These are phyloP conservation scores for Montipora capitata DNA, from an alignment of 92 coral and sea anemone genomes.

Conservation along the genomic window DNA sequence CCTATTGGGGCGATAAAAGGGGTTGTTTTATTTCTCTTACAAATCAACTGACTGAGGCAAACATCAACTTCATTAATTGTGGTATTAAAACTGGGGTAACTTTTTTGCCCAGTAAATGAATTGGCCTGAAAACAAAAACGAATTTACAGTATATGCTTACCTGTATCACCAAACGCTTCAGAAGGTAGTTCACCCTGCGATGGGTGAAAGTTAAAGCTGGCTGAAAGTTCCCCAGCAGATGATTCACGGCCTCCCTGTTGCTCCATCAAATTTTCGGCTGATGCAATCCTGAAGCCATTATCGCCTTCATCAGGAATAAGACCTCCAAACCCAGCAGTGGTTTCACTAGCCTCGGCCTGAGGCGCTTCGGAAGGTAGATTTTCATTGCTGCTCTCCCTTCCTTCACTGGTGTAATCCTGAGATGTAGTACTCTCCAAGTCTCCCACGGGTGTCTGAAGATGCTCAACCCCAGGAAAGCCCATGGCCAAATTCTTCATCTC, in stretches of 20 bases:
- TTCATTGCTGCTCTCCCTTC: slow-evolving; percentile 11
- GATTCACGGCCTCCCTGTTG: slow-evolving; percentile 16
- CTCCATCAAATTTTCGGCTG: neutral
- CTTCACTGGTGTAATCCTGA: slow-evolving; percentile 21
- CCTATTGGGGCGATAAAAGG: no score
- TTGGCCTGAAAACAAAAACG: no score
- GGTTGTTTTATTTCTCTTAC: no score
- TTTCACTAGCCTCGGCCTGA: slow-evolving; percentile 11
- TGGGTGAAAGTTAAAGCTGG: slow-evolving; percentile 28
- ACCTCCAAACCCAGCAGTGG: slow-evolving; percentile 16
- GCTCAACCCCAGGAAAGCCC: slow-evolving; percentile 60
- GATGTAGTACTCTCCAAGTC: slow-evolving; percentile 14
- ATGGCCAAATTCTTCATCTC: slow-evolving; percentile 54
- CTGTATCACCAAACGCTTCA: slow-evolving; percentile 35
- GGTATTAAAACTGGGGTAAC: no score
- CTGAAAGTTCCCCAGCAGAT: slow-evolving; percentile 16
- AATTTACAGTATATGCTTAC: neutral
- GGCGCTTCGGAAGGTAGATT: slow-evolving; percentile 22
- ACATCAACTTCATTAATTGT: no score
- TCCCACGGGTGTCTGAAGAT: slow-evolving; percentile 43
- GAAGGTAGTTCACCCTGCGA: slow-evolving; percentile 28
- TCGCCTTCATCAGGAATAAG: neutral
- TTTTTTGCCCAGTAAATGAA: no score
- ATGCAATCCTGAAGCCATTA: slow-evolving; percentile 12
- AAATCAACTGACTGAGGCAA: no score